Base-by-base conservation (phyloP, 2,113 vertebrate genomes). In the Bos javanicus region DNA sequence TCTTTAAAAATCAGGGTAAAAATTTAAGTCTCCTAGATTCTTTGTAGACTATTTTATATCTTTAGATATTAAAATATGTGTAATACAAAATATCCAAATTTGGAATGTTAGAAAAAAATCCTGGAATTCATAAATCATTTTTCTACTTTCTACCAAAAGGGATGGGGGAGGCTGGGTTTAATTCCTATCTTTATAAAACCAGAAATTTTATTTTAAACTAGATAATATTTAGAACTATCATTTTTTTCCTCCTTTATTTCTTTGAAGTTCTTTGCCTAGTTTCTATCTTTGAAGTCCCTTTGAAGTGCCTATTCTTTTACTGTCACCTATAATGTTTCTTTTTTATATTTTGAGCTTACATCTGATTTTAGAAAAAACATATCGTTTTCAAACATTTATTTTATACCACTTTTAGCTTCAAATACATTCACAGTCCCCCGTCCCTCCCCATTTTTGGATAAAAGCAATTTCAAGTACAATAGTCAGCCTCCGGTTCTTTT, bases 221-320 rank as follows among this genome's bases (percentile, higher is more conserved):
- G 50, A 88, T 10, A 84, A 59, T 56, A 88, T 78, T 87, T 67
- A 86, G 52, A 90, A 36, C 17, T 48, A 54, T 74, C 36, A 64
- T 62, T 81, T 91, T 54, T 67, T 62, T 30, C 74, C 89, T 43
- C 30, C 30, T 39, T 81, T 84, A 59, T 92, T 71, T 85, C 59
- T 94, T 96, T 95, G 87, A 88, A 93, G n/a, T 78, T 84, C 48
- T 71, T 93, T 93, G 67, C n/a, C 57, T 96, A 17, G 30, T 93
- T 91, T 39, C 48, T 95, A 50, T 67, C 76, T 94, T 91, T 88
- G 83, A 90, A 78, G 52, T 67, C 13, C 43, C 46, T 97, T 87
- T 93, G 67, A 95, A 74, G 92, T 54, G 57, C 48, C 25, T 52
- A 17, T 82, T 78, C 54, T 84, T 95, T 33, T 89, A 59, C 16